Percentiles rank a stretch among this genome's conserved stretches.
These are phyloP conservation scores for Mylabris sibirica DNA, from an alignment of 2,888 invertebrate species.

Conservation along the genomic window DNA sequence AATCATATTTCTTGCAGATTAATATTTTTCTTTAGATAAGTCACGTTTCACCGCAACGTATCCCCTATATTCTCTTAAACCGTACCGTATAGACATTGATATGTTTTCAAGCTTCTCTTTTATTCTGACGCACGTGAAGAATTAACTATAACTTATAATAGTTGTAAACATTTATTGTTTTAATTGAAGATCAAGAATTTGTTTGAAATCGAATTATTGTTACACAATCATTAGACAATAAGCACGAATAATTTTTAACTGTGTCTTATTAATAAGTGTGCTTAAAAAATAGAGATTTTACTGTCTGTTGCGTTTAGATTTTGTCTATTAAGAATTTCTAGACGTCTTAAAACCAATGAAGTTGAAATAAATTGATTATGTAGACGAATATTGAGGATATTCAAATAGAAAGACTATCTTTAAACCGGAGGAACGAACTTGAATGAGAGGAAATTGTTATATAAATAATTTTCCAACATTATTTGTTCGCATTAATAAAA, in stretches of 20 bases:
- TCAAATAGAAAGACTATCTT: neutral
- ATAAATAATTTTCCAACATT: neutral
- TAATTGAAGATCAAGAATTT: too few relatives aligned
- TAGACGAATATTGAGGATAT: neutral
- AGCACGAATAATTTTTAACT: too few relatives aligned
- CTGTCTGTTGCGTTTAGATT: neutral
- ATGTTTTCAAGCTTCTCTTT: neutral
- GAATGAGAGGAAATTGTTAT: neutral
- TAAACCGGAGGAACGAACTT: neutral
- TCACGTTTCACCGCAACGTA: neutral
- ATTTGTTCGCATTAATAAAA: too few relatives aligned
- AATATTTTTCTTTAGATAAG: neutral
- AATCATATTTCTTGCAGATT: neutral
- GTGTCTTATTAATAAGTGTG: too few relatives aligned
- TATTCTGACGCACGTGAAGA: neutral
- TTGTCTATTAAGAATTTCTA: neutral
- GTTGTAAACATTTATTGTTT: too few relatives aligned
- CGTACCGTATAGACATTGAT: neutral
- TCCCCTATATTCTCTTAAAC: neutral
- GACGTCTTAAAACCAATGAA: neutral
- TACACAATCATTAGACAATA: neutral
- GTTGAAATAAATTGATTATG: neutral
- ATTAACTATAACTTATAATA: too few relatives aligned
- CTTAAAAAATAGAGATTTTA: too few relatives aligned
- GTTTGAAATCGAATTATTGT: too few relatives aligned